A percentile compares a stretch with the other conserved stretches of the same genome.
Conservation (phyloP, 2,113 vertebrate genomes). For the Prochilodus magdalenae region DNA sequence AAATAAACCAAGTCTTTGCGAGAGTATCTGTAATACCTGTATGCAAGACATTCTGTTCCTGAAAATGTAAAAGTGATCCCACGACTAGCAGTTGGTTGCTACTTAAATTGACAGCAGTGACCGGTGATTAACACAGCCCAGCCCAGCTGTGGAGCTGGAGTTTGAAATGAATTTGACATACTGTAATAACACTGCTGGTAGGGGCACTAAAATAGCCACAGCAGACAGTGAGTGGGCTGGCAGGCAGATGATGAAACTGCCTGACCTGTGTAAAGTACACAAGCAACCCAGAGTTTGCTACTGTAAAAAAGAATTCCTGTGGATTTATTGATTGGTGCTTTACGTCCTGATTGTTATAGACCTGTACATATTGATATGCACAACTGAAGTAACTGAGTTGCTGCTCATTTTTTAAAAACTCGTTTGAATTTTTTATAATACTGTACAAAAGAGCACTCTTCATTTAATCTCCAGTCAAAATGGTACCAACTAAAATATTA, state of each 20-base stretch:
- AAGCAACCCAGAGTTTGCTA: not conserved
- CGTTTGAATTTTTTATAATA: too few species aligned
- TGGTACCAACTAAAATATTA: too few species aligned
- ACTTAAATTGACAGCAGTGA: too few species aligned
- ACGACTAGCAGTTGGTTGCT: not conserved
- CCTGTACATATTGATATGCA: too few species aligned
- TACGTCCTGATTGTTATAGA: too few species aligned
- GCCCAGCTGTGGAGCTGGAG: not conserved
- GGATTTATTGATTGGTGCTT: not conserved
- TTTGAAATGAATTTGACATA: not conserved
- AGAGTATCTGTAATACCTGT: not conserved
- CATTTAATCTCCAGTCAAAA: too few species aligned
- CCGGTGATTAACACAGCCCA: not conserved
- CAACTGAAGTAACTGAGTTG: too few species aligned
- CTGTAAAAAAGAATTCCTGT: not conserved
- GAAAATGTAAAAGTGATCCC: not conserved
- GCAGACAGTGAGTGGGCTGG: slow-evolving; percentile 2
- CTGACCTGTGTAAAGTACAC: not conserved
- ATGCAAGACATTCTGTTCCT: not conserved
- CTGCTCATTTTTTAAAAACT: too few species aligned
- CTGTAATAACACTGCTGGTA: not conserved
- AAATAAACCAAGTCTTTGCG: not conserved
- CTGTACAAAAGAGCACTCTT: too few species aligned
- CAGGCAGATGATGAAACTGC: not conserved
- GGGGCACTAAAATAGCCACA: not conserved